Base-by-base conservation (phyloP, 2,888 invertebrate genomes). In the Chrysolina americana region DNA sequence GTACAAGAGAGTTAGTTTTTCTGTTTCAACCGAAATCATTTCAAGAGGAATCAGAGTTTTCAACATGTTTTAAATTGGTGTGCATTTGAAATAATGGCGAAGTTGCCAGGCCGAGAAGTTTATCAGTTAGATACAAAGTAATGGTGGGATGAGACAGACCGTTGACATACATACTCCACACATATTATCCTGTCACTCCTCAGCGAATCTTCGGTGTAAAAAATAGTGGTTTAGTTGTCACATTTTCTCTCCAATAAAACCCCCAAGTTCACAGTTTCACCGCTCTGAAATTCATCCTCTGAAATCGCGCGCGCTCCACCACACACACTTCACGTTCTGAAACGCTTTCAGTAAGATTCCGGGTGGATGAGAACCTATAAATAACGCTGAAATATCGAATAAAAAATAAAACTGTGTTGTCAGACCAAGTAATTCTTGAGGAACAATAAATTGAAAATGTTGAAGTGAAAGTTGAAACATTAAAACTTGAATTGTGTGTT, bases 331-430 rank as follows among this genome's bases (percentile, higher is more conserved):
- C 53, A 41, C 65, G 41, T 70, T 21, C 64, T 64, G 53, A 64
- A 70, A 64, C 36, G 64, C 64, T 63, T 63, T 48, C 70, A 70
- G 70, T 64, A 59, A 70, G 50, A 70, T 41, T 64, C 70, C 62
- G 62, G 69, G 13, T 62, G 47, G 28, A 44, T 28, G 41, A 48
- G 17, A 65, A 53, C 53, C 65, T 56, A 65, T 50, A 65, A 65
- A 56, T 65, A 71, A 65, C 56, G 65, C 44, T 53, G 77, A 76
- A 75, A 50, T 28, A 64, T 64, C 19, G 65, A 64, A 64, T n/a
- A 59, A 36, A 36, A 36, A 56, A 56, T 56, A 56, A 23, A 56
- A 56, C 56, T 28, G 28, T 59, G 59, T 17, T 65, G 10, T 48
- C 48, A 44, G 48, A 47, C n/a, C 47, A 10, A 65, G 21, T 13